phyloP scores from a whole-genome alignment of 2,888 invertebrate genomes.

The Chironomus riparius region DNA sequence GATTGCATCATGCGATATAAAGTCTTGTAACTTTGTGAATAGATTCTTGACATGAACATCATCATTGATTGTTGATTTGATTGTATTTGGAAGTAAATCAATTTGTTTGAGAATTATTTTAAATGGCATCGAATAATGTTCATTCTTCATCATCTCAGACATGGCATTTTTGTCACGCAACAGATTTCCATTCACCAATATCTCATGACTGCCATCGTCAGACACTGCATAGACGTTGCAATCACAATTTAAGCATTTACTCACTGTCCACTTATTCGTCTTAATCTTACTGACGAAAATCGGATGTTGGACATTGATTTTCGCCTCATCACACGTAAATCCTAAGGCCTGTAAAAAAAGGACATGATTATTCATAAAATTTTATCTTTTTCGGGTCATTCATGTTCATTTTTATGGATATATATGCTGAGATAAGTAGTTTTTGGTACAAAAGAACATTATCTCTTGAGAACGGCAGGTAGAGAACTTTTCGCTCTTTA shows the following conservation, averaged over 20 bases:
- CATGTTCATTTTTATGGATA: no score
- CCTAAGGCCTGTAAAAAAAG: not conserved
- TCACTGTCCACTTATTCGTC: conserved; percentile 8
- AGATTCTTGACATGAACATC: conserved; percentile 10
- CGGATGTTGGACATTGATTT: conserved; percentile 5
- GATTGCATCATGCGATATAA: not conserved
- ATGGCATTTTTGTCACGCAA: not conserved
- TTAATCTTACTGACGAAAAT: not conserved
- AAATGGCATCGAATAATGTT: conserved; percentile 18
- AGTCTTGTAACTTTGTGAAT: not conserved
- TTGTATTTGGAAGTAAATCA: not conserved
- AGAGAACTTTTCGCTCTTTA: no score
- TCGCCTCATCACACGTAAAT: not conserved
- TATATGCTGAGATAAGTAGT: not conserved
- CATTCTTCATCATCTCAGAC: not conserved
- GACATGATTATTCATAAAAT: not conserved
- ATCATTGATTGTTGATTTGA: not conserved
- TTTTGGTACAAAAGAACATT: no score
- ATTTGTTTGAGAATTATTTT: conserved; percentile 22
- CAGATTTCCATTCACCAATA: conserved; percentile 6
- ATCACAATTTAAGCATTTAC: conserved; percentile 19
- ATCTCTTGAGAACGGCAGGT: no score
- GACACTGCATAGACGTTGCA: not conserved
- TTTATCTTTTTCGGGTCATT: no score
- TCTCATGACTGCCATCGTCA: not conserved